Evolutionary conservation across 2,888 invertebrate species (phyloP), one percentile per base, ranked within the genome.

Genomic region (Acanthosepion pharaonis): DNA sequence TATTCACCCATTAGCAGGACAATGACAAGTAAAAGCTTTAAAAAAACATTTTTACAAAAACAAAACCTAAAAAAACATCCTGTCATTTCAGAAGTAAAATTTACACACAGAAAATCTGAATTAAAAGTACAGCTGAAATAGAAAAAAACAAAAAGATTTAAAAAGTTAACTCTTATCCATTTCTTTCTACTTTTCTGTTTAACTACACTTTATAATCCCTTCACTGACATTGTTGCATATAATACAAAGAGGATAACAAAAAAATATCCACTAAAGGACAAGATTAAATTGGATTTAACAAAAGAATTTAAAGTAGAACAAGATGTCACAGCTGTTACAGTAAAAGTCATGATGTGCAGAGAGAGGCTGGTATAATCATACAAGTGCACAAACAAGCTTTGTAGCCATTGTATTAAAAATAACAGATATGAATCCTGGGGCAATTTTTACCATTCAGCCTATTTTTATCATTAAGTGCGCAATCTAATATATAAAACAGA

Each of bases 251-350:
- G n/a, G n/a, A 78, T 33, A 78, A 78, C 15, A 78, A 78, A 78
- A 78, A 78, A 78, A 33, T 9, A 33, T 78, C n/a, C 18, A n/a
- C n/a, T 33, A 15, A 78, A 78, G 33, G 78, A 78, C 78, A 20
- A 78, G 78, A 78, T 78, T 78, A 78, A 78, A 78, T n/a, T 78
- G 78, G 78, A 78, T 78, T 78, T 78, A 78, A n/a, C n/a, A 78
- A 78, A 78, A 78, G 78, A 78, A n/a, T 78, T 78, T 15, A 78
- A n/a, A 15, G n/a, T 33, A 15, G 15, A 78, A 15, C n/a, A 78
- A 78, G 11, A 78, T 78, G 78, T 78, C 33, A 78, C 78, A 78
- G 78, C n/a, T 78, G 78, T 78, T 78, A n/a, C n/a, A 9, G n/a
- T 78, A 33, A 78, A 78, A 78, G 78, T 78, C n/a, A n/a, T 2